Evolutionary conservation across 2,797 vertebrate species (phyloP).

Genomic region (Onychomys torridus): DNA sequence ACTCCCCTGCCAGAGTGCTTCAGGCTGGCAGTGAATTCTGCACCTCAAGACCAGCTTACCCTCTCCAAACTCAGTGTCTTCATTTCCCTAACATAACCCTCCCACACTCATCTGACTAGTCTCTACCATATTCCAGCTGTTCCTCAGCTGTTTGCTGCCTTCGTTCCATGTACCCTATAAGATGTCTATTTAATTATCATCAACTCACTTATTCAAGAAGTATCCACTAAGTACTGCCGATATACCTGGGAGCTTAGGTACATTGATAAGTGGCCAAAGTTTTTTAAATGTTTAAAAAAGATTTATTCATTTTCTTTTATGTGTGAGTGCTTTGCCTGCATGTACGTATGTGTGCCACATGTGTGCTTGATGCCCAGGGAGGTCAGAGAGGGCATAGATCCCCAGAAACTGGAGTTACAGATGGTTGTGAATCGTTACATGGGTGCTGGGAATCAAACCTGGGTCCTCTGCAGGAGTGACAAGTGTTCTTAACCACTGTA

Average conservation of each 20-base stretch:
- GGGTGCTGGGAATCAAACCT: background rate
- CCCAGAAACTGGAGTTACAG: background rate
- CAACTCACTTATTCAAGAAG: background rate
- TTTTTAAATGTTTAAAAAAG: background rate
- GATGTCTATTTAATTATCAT: background rate
- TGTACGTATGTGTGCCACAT: background rate
- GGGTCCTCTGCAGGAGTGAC: background rate
- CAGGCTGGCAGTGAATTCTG: background rate
- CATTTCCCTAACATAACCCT: background rate
- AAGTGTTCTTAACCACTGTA: background rate
- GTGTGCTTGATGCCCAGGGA: background rate
- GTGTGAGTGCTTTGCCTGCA: background rate
- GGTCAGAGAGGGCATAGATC: background rate
- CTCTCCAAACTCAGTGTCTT: background rate
- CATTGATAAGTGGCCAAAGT: background rate
- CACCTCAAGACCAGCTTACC: background rate
- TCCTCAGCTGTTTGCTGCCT: background rate
- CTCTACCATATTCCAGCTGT: background rate
- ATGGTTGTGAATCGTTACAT: background rate
- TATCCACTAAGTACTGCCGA: background rate
- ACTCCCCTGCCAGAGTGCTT: background rate
- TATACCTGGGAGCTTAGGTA: slow-evolving; percentile 13
- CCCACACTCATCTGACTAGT: background rate
- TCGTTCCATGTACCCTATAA: background rate
- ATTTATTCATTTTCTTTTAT: background rate